These are phyloP conservation scores for Oligia fasciuncula DNA, from an alignment of 2,888 invertebrate species.

Conservation along the genomic window DNA sequence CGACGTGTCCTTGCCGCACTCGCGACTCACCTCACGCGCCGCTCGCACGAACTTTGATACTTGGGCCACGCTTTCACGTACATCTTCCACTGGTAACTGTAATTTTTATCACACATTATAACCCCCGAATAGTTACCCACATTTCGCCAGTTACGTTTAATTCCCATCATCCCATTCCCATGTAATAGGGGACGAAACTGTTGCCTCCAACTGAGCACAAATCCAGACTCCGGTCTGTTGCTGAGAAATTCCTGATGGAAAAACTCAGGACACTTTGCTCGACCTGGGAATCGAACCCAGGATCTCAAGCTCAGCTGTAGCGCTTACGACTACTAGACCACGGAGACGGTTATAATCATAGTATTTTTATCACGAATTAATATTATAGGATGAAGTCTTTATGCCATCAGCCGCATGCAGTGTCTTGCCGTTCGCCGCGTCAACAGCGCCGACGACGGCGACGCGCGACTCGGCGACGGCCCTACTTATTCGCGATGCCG, in stretches of 20 bases:
- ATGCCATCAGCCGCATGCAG: not conserved
- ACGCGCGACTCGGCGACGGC: too few species aligned
- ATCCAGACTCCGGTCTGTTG: too few species aligned
- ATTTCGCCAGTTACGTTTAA: not conserved
- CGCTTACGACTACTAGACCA: too few species aligned
- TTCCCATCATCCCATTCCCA: too few species aligned
- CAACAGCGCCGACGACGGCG: not conserved
- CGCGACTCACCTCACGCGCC: conserved; percentile 84
- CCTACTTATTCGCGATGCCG: too few species aligned
- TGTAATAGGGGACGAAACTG: not conserved
- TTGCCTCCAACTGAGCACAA: not conserved
- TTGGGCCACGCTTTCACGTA: conserved; percentile 85
- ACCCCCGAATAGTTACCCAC: not conserved
- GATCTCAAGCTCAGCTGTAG: too few species aligned
- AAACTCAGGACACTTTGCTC: not conserved
- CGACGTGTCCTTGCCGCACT: conserved; percentile 78
- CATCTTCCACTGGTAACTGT: conserved; percentile 83
- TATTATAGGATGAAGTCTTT: not conserved
- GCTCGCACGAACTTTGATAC: conserved; percentile 84
- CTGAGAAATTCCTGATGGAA: not conserved
- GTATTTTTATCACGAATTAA: not conserved
- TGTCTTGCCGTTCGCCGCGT: not conserved
- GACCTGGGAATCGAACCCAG: not conserved
- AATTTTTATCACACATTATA: not conserved
- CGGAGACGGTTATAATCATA: too few species aligned